These are phyloP conservation scores for Hassar affinis DNA, from an alignment of 2,113 vertebrate genomes.

Conservation along the genomic window DNA sequence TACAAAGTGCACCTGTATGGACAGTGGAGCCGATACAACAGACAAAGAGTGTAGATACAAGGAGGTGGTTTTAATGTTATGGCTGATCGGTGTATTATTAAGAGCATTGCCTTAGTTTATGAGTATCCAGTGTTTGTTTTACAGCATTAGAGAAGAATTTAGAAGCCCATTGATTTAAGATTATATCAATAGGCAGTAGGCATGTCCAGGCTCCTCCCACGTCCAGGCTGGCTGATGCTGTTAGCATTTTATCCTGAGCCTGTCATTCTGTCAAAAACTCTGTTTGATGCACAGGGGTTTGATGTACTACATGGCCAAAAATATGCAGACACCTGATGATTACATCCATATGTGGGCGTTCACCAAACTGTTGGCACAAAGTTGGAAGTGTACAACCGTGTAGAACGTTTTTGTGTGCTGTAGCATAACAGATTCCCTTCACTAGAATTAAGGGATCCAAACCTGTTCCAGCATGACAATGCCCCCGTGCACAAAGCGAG, in stretches of 20 bases:
- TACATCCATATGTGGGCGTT: not conserved
- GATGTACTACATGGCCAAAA: not conserved
- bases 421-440: not conserved
- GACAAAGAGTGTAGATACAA: too few species aligned
- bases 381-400: not conserved
- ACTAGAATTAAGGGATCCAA: not conserved
- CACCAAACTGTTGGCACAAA: not conserved
- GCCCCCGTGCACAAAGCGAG: not conserved
- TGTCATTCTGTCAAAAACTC: too few species aligned
- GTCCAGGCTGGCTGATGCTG: not conserved
- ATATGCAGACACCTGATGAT: not conserved
- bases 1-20: too few species aligned
- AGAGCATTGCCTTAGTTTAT: not conserved
- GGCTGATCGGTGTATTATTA: not conserved
- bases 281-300: too few species aligned
- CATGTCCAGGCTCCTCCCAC: not conserved
- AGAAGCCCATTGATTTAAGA: too few species aligned
- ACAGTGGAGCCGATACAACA: too few species aligned
- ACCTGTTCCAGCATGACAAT: not conserved
- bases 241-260: not conserved
- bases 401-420: not conserved
- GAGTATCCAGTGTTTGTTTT: not conserved
- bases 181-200: too few species aligned
- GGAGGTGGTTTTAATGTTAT: too few species aligned
- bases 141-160: constrained; percentile 5